Evolutionary conservation across 2,113 vertebrate species (phyloP).

Genomic region (Thunnus thynnus): DNA sequence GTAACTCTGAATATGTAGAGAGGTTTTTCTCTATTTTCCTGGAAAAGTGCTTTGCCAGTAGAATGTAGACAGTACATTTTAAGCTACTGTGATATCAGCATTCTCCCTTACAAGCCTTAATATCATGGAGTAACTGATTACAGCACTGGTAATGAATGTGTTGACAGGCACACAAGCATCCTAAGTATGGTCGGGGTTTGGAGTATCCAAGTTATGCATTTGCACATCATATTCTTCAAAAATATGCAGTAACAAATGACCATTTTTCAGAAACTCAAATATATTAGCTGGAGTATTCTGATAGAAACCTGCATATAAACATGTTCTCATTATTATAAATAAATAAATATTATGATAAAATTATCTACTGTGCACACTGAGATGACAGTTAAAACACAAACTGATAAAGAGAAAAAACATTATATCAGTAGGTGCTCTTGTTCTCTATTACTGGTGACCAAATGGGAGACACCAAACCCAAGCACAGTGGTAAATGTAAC

Average conservation of each 20-base stretch:
- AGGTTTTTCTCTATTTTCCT: neutral
- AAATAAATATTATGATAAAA: too few species aligned
- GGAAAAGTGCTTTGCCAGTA: neutral
- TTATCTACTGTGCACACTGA: neutral
- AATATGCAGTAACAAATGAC: too few species aligned
- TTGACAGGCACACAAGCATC: neutral
- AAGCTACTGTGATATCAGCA: neutral
- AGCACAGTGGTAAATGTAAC: neutral
- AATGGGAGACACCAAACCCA: slow-evolving; percentile 7
- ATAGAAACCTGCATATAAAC: too few species aligned
- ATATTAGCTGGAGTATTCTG: too few species aligned
- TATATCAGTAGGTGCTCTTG: neutral
- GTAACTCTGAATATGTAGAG: neutral
- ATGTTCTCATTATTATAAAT: too few species aligned
- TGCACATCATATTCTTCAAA: neutral
- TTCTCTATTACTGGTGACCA: neutral
- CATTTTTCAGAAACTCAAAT: too few species aligned
- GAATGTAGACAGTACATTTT: neutral
- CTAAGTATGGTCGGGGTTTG: neutral
- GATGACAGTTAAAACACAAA: neutral
- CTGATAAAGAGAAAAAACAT: neutral
- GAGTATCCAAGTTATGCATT: neutral
- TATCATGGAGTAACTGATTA: neutral
- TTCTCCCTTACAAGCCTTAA: neutral
- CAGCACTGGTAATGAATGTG: neutral